A percentile compares a stretch with the other conserved stretches of the same genome.
These are phyloP conservation scores for Dryobates pubescens DNA, from an alignment of 2,797 vertebrate genomes.

Conservation along the genomic window DNA sequence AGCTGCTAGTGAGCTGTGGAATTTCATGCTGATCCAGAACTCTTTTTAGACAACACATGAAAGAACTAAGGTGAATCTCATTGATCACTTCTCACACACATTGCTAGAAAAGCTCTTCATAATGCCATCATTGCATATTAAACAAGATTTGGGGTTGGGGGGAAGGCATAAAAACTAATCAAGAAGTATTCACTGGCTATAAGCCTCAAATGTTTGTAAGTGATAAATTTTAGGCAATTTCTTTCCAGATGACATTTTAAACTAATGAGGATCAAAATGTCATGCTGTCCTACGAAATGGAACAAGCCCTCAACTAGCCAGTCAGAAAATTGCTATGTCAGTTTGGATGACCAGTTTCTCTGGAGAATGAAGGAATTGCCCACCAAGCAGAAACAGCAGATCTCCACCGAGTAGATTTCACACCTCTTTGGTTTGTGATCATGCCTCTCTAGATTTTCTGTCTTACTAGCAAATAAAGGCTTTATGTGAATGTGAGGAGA, in stretches of 20 bases:
- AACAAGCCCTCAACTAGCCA: slow-evolving; percentile 15
- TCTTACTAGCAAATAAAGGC: neutral
- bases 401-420: neutral
- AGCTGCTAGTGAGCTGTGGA: neutral
- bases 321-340: slow-evolving; percentile 47
- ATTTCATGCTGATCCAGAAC: neutral
- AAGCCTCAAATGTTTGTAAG: neutral
- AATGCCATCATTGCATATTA: neutral
- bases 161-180: neutral
- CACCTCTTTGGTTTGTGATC: neutral
- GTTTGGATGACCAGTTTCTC: slow-evolving; percentile 38
- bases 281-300: neutral
- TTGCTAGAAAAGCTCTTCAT: neutral
- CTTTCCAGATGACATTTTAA: slow-evolving; percentile 56
- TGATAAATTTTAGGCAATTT: neutral
- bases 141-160: neutral
- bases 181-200: neutral
- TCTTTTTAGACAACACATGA: neutral
- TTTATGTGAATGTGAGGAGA: neutral
- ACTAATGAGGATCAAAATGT: slow-evolving; percentile 55
- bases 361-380: slow-evolving; percentile 20
- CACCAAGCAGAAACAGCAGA: slow-evolving; percentile 31
- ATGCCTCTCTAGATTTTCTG: neutral
- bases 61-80: neutral
- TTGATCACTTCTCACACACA: neutral